A percentile compares a stretch with the other conserved stretches of the same genome.
These are phyloP conservation scores for Cliona cf. orientalis DNA, from an alignment of 37 sponge, comb jelly and placozoan species.

Conservation along the genomic window DNA sequence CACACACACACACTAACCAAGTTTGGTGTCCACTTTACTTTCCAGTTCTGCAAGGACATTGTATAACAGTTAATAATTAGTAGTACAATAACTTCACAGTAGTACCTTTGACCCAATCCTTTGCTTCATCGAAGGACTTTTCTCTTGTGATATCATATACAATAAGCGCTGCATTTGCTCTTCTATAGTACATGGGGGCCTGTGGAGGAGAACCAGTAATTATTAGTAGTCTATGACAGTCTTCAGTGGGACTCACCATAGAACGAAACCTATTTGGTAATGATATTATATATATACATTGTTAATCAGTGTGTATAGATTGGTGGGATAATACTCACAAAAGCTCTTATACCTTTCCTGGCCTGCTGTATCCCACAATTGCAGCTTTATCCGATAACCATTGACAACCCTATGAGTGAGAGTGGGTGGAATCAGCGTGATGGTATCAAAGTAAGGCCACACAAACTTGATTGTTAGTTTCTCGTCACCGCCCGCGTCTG, in stretches of 20 bases:
- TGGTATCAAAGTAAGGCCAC: no score
- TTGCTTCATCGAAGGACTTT: conserved; percentile 78
- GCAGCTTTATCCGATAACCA: conserved; percentile 64
- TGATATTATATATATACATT: neutral
- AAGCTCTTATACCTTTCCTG: conserved; percentile 82
- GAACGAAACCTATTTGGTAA: conserved; percentile 72
- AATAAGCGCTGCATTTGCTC: conserved; percentile 88
- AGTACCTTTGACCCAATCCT: conserved; percentile 81
- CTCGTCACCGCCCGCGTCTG: no score
- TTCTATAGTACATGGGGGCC: conserved; percentile 92
- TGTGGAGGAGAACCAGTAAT: conserved; percentile 16
- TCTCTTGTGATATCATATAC: conserved; percentile 85
- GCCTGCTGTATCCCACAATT: conserved; percentile 89
- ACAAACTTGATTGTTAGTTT: no score
- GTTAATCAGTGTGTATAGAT: neutral
- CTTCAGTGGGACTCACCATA: conserved; percentile 58
- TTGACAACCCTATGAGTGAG: conserved; percentile 46
- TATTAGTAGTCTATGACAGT: neutral
- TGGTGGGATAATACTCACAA: no score
- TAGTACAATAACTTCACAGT: neutral
- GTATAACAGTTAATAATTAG: neutral
- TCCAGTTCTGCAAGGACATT: conserved; percentile 28
- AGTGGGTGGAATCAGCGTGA: no score
- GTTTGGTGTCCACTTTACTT: conserved; percentile 45
- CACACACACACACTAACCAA: conserved; percentile 15